Conservation (phyloP, 1,140 invertebrate genomes). For the Neodiprion virginianus region DNA sequence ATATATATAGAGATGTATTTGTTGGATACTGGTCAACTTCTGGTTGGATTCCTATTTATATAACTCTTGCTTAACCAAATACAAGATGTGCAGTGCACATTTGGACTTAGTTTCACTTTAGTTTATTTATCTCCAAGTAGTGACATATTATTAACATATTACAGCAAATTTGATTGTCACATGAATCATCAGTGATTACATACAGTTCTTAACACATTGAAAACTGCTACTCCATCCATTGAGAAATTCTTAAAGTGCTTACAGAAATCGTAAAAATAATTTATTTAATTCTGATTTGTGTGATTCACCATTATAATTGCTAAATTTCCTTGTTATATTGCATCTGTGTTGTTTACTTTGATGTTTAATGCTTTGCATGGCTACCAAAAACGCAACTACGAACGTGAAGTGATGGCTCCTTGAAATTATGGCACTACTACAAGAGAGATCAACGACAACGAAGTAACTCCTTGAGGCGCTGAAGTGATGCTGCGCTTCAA, state of each 20-base stretch:
- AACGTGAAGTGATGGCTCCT: slow-evolving; percentile 54
- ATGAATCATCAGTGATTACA: not conserved
- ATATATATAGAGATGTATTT: no score
- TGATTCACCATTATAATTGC: slow-evolving; percentile 5
- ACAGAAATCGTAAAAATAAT: not conserved
- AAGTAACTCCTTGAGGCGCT: slow-evolving; percentile 59
- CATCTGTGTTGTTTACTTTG: slow-evolving; percentile 57
- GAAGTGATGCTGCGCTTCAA: slow-evolving; percentile 22
- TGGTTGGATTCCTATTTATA: no score
- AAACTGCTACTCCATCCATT: not conserved
- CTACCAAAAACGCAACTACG: slow-evolving; percentile 34
- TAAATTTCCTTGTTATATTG: slow-evolving; percentile 47
- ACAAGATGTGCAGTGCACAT: no score
- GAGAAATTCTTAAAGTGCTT: not conserved
- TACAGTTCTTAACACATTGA: not conserved
- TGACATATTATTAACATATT: no score
- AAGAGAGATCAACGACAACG: slow-evolving; percentile 56
- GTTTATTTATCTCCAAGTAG: no score
- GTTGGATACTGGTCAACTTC: no score
- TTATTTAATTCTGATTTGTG: not conserved
- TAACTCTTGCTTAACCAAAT: no score
- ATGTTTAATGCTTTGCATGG: slow-evolving; percentile 62
- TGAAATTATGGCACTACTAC: slow-evolving; percentile 57
- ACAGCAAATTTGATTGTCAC: not conserved
- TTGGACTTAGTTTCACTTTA: no score